phyloP scores from a whole-genome alignment of 2,888 invertebrate species.

The Phorcus lineatus region DNA sequence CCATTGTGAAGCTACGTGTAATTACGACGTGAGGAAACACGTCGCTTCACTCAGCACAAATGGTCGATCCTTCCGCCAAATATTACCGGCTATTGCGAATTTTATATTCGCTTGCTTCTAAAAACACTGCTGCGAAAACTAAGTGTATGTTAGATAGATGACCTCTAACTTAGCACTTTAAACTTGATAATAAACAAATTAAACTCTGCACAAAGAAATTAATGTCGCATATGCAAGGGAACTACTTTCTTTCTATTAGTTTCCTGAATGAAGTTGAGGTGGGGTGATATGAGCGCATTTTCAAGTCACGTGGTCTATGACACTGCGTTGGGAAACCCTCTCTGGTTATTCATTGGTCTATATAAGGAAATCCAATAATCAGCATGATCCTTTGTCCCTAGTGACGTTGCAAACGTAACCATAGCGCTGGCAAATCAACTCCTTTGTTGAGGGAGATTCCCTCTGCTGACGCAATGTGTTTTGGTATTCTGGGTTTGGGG shows the following conservation, averaged over 20 bases:
- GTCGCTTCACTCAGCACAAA: neutral
- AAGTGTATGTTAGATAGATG: too few relatives aligned
- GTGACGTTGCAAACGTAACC: conserved; percentile 12
- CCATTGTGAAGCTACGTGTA: conserved; percentile 33
- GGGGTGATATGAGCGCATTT: conserved; percentile 29
- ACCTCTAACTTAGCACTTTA: too few relatives aligned
- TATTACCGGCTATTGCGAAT: conserved; percentile 23
- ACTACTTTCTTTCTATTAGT: conserved; percentile 16
- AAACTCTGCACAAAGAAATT: neutral
- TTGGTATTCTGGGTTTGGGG: neutral
- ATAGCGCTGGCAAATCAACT: neutral
- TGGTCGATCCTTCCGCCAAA: conserved; percentile 10
- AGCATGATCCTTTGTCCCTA: neutral
- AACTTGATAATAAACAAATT: too few relatives aligned
- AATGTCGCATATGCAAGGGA: neutral
- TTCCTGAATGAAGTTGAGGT: conserved; percentile 32
- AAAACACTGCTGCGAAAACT: too few relatives aligned
- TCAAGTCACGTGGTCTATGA: conserved; percentile 24
- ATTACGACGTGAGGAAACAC: conserved; percentile 26
- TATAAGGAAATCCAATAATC: conserved; percentile 22
- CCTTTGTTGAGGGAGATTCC: neutral
- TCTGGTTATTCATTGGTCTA: conserved; percentile 15
- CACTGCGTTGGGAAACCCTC: conserved; percentile 19
- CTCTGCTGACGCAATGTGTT: conserved; percentile 25
- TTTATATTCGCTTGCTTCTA: neutral